These are phyloP conservation scores for Erpobdella octoculata DNA, from an alignment of 2,888 invertebrate species.

Conservation along the genomic window DNA sequence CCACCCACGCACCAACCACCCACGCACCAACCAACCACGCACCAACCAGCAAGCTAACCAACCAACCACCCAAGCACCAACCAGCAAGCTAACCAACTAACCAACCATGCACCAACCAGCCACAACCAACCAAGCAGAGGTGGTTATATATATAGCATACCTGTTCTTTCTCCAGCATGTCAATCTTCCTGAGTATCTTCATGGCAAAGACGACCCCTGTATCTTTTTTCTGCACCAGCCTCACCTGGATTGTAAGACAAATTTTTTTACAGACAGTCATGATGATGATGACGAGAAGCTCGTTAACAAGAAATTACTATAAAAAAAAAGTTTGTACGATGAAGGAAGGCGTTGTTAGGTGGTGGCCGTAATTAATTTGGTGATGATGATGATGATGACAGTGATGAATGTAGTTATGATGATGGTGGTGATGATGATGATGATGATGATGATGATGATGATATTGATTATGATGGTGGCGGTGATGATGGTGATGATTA, in stretches of 20 bases:
- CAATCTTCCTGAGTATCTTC: slow-evolving; percentile 96
- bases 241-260: slow-evolving; percentile 58
- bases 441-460: background rate
- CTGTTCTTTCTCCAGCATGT: slow-evolving; percentile 99
- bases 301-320: background rate
- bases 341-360: too few species aligned
- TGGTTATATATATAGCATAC: slow-evolving; percentile 40
- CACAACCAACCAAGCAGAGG: too few species aligned
- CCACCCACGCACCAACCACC: too few species aligned
- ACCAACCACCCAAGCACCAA: too few species aligned
- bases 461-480: background rate
- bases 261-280: background rate
- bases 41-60: too few species aligned
- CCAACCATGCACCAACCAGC: too few species aligned
- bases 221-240: slow-evolving; percentile 97
- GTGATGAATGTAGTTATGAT: too few species aligned
- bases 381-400: too few species aligned
- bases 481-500: background rate
- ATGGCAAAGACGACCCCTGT: slow-evolving; percentile 99
- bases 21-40: too few species aligned
- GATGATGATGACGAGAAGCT: background rate
- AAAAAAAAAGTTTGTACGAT: background rate
- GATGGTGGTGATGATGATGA: too few species aligned
- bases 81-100: too few species aligned
- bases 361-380: too few species aligned